Conservation (phyloP, 2,888 invertebrate genomes). For the Campoletis raptor region DNA sequence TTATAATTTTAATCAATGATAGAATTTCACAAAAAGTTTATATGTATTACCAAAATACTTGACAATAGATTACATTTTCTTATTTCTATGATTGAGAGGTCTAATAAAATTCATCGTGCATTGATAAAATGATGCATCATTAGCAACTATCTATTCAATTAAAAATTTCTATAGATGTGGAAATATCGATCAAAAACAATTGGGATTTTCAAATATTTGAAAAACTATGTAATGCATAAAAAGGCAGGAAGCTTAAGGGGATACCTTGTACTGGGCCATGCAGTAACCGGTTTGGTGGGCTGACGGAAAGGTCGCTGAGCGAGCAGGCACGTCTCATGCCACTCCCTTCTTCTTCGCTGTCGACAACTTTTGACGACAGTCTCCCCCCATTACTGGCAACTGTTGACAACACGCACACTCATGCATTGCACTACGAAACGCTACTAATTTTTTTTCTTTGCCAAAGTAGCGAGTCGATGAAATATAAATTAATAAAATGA, state of each 20-base stretch:
- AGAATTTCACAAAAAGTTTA: background rate
- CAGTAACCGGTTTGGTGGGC: conserved; percentile 87
- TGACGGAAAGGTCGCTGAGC: conserved; percentile 90
- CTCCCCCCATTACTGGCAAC: conserved; percentile 82
- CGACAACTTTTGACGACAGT: conserved; percentile 82
- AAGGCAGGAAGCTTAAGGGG: conserved; percentile 73
- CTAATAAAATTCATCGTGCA: conserved; percentile 9
- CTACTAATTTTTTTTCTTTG: conserved; percentile 51
- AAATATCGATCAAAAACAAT: background rate
- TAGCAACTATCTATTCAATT: background rate
- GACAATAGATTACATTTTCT: background rate
- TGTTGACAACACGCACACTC: conserved; percentile 83
- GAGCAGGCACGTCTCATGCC: conserved; percentile 93
- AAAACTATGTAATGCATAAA: conserved; percentile 44
- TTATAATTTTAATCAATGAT: background rate
- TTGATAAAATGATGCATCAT: background rate
- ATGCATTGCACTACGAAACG: conserved; percentile 79
- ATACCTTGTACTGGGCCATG: conserved; percentile 87
- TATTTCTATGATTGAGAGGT: background rate
- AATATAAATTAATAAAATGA: conserved; percentile 26
- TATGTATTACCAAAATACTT: background rate
- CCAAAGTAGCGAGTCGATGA: conserved; percentile 41
- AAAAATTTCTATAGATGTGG: background rate
- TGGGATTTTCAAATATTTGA: conserved; percentile 59
- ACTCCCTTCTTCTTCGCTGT: conserved; percentile 85